A percentile compares a stretch with the other conserved stretches of the same genome.
Conservation (phyloP, 2,113 vertebrate species). For the Manacus vitellinus region DNA sequence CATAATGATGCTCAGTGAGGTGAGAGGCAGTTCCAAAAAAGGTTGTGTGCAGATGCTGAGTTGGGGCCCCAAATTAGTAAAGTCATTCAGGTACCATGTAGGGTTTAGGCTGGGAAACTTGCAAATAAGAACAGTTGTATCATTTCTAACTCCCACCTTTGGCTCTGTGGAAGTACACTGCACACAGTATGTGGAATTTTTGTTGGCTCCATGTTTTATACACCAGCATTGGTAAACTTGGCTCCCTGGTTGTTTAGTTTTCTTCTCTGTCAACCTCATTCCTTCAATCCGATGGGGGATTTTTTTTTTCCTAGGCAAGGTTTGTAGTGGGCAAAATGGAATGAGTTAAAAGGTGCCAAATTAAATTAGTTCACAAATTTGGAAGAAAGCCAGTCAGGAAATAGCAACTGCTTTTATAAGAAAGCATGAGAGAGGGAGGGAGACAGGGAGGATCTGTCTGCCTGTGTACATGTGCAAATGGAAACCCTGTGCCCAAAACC, state of each 20-base stretch:
- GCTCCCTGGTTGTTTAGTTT: not conserved
- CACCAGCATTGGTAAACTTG: fast-evolving
- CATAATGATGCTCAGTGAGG: fast-evolving
- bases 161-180: fast-evolving
- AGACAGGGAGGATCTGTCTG: not conserved
- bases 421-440: not conserved
- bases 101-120: not conserved
- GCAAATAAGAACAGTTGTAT: not conserved
- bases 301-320: not conserved
- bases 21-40: not conserved
- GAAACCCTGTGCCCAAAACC: not conserved
- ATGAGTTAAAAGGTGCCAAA: slow-evolving; percentile 21
- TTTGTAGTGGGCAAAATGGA: not conserved
- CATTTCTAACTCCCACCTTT: not conserved
- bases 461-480: not conserved
- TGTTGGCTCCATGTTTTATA: not conserved
- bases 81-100: fast-evolving
- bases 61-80: fast-evolving
- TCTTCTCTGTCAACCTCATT: not conserved
- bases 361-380: slow-evolving; percentile 39
- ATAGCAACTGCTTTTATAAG: not conserved
- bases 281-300: not conserved
- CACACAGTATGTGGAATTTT: fast-evolving
- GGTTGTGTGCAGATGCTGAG: fast-evolving
- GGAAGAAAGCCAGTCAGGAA: slow-evolving; percentile 30